These are phyloP conservation scores for Leptinotarsa haldemani DNA, from an alignment of 2,888 invertebrate genomes.

Conservation along the genomic window DNA sequence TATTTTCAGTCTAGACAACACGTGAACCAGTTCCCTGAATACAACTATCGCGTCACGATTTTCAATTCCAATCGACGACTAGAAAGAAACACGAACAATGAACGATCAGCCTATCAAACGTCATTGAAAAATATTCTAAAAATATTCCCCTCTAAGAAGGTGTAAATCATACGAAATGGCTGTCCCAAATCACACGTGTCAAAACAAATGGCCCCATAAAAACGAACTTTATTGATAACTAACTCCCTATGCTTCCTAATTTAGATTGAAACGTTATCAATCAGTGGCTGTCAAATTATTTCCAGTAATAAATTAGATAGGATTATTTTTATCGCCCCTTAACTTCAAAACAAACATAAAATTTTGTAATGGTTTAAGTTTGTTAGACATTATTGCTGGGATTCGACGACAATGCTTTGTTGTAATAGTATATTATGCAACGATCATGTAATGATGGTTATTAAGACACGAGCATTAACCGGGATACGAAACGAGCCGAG, in stretches of 20 bases:
- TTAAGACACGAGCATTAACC: too few relatives aligned
- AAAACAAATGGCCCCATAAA: conserved; percentile 18
- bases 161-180: conserved; percentile 12
- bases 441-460: too few relatives aligned
- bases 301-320: conserved; percentile 33
- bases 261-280: conserved; percentile 40
- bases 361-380: not conserved
- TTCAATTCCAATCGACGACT: not conserved
- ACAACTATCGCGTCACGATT: not conserved
- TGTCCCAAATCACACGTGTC: conserved; percentile 14
- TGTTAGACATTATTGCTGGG: not conserved
- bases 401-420: not conserved
- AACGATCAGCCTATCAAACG: not conserved
- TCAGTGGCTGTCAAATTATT: conserved; percentile 39
- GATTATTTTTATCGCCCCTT: conserved; percentile 37
- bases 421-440: too few relatives aligned
- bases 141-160: not conserved
- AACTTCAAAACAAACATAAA: conserved; percentile 32
- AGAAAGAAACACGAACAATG: not conserved
- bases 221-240: conserved; percentile 17
- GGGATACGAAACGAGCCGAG: too few relatives aligned
- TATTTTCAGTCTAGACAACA: too few relatives aligned
- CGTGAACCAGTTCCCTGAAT: too few relatives aligned
- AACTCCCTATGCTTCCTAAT: conserved; percentile 11
- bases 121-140: not conserved